These are phyloP conservation scores for Cephus sareptanus DNA, from an alignment of 2,888 invertebrate genomes.

Conservation along the genomic window DNA sequence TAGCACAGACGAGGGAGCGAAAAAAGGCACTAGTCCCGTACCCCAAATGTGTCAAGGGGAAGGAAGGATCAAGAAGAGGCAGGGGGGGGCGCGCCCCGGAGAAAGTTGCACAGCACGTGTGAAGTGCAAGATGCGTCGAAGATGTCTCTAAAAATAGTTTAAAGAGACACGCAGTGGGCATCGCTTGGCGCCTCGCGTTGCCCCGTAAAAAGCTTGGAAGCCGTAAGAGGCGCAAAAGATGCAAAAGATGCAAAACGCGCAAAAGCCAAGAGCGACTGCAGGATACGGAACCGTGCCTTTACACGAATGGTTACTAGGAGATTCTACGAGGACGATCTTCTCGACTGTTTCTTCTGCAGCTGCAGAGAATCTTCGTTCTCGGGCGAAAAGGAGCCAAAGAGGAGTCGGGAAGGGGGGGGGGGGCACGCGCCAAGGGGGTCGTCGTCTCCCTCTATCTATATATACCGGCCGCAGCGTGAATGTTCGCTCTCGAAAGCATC, in stretches of 20 bases:
- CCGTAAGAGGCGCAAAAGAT: too few species aligned
- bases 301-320: too few species aligned
- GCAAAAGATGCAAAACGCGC: too few species aligned
- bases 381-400: neutral
- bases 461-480: neutral
- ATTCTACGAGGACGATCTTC: too few species aligned
- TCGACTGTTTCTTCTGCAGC: too few species aligned
- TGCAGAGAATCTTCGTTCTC: too few species aligned
- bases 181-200: too few species aligned
- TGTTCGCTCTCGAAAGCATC: conserved; percentile 8
- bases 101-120: conserved; percentile 42
- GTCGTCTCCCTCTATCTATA: neutral
- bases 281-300: too few species aligned
- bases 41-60: neutral
- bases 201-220: too few species aligned
- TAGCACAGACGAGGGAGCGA: neutral
- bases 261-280: too few species aligned
- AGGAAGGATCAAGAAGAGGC: neutral
- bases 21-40: neutral
- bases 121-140: conserved; percentile 35
- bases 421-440: conserved; percentile 36
- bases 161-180: too few species aligned
- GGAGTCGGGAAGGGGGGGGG: conserved; percentile 10
- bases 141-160: conserved; percentile 30
- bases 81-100: conserved; percentile 27